phyloP scores from a whole-genome alignment of 2,113 vertebrate genomes.

The Cyanoderma ruficeps region DNA sequence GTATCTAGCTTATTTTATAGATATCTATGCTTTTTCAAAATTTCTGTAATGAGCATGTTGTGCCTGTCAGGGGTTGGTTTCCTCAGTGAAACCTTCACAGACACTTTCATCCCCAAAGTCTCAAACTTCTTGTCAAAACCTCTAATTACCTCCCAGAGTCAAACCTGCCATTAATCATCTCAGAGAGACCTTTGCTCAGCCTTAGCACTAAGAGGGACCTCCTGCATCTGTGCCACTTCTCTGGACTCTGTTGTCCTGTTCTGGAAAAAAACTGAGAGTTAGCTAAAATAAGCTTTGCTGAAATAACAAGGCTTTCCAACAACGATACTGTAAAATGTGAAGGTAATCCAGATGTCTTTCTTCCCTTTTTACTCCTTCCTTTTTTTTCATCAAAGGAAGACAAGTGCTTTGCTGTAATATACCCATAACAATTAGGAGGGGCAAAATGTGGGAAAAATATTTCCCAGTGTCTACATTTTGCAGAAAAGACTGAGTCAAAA shows the following conservation, averaged over 20 bases:
- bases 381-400: slow-evolving; percentile 15
- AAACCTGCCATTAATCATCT: slow-evolving; percentile 71
- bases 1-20: slow-evolving; percentile 52
- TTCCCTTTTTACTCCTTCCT: neutral
- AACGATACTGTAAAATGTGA: neutral
- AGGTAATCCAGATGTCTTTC: neutral
- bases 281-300: slow-evolving; percentile 12
- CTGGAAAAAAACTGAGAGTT: slow-evolving; percentile 24
- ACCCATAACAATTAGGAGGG: neutral
- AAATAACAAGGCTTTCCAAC: slow-evolving; percentile 38
- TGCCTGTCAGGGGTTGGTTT: slow-evolving; percentile 70
- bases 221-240: slow-evolving; percentile 7
- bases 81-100: slow-evolving; percentile 64
- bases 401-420: neutral
- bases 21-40: slow-evolving; percentile 51
- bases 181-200: slow-evolving; percentile 49
- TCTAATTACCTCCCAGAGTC: slow-evolving; percentile 68
- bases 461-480: neutral
- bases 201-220: slow-evolving; percentile 22
- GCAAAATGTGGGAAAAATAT: neutral
- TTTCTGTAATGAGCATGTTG: slow-evolving; percentile 72
- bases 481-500: neutral
- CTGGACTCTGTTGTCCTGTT: slow-evolving; percentile 18
- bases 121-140: slow-evolving; percentile 67
- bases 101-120: slow-evolving; percentile 67